phyloP scores from a whole-genome alignment of 1,140 invertebrate genomes.

The Calephelis nemesis region DNA sequence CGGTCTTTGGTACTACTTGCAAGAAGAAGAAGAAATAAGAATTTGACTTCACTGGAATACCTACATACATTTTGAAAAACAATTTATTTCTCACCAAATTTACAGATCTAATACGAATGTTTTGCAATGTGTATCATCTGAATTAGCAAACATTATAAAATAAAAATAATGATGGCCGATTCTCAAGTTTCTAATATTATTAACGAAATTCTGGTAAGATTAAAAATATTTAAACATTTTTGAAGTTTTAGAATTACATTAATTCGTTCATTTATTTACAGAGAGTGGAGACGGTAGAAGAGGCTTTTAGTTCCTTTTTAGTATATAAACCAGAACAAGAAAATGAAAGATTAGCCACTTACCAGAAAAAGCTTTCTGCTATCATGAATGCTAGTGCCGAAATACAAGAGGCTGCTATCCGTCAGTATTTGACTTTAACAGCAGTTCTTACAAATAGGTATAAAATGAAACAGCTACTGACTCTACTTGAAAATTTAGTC shows the following conservation, averaged over 20 bases:
- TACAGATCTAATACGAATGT: too few relatives aligned
- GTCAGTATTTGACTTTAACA: constrained; percentile 85
- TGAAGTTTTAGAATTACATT: constrained; percentile 1
- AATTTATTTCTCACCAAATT: too few relatives aligned
- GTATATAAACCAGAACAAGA: constrained; percentile 86
- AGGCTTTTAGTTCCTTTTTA: constrained; percentile 92
- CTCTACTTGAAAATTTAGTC: constrained; percentile 86
- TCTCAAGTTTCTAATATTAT: constrained; percentile 82
- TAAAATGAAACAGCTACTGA: constrained; percentile 86
- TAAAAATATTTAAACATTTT: constrained; percentile 11
- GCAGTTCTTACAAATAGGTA: constrained; percentile 85
- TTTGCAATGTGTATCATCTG: too few relatives aligned
- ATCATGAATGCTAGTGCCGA: constrained; percentile 80
- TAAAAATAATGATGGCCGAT: constrained; percentile 74
- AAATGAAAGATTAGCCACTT: constrained; percentile 82
- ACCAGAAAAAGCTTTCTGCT: constrained; percentile 82
- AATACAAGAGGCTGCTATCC: constrained; percentile 85
- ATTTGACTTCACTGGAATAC: too few relatives aligned
- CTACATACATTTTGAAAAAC: too few relatives aligned
- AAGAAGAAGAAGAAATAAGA: too few relatives aligned
- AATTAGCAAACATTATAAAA: constrained; percentile 11
- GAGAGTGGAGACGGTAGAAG: constrained; percentile 91
- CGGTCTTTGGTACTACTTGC: too few relatives aligned
- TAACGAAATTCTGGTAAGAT: constrained; percentile 83
- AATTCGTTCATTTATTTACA: constrained; percentile 50